Conservation (phyloP, 2,888 invertebrate genomes). For the Seira ritae region DNA sequence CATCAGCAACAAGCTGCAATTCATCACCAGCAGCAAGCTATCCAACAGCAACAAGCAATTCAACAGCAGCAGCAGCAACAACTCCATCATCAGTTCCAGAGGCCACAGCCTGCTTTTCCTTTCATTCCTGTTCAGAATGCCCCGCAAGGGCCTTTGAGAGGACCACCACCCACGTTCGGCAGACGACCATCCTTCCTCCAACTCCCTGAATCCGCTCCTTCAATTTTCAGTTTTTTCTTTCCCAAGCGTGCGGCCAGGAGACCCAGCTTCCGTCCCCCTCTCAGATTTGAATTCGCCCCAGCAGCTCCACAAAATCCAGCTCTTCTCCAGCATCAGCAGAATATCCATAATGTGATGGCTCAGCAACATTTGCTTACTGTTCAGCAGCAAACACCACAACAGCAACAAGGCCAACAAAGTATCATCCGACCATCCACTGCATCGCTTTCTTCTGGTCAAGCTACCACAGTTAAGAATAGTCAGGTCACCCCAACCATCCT, state of each 20-base stretch:
- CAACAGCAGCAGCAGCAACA: constrained; percentile 24
- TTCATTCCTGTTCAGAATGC: constrained; percentile 30
- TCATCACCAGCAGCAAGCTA: neutral
- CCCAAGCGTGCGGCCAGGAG: constrained; percentile 35
- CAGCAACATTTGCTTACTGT: constrained; percentile 50
- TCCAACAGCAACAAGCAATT: constrained; percentile 3
- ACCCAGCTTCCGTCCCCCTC: constrained; percentile 46
- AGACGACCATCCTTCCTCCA: constrained; percentile 53
- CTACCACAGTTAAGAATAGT: constrained; percentile 33
- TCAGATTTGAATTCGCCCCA: constrained; percentile 44
- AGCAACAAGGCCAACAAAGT: constrained; percentile 26
- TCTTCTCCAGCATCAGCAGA: constrained; percentile 48
- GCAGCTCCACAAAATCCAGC: constrained; percentile 25
- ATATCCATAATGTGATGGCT: constrained; percentile 40
- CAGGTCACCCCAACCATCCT: neutral
- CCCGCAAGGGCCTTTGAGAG: constrained; percentile 32
- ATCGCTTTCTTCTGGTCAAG: constrained; percentile 16
- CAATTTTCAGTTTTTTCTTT: constrained; percentile 49
- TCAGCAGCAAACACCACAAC: constrained; percentile 24
- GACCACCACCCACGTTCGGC: constrained; percentile 44
- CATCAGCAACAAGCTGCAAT: neutral
- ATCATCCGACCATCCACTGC: constrained; percentile 27
- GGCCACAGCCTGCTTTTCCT: constrained; percentile 17
- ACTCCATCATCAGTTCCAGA: constrained; percentile 23
- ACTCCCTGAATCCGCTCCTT: constrained; percentile 49